phyloP scores from a whole-genome alignment of 2,888 invertebrate genomes.

The Drosophila borborema region DNA sequence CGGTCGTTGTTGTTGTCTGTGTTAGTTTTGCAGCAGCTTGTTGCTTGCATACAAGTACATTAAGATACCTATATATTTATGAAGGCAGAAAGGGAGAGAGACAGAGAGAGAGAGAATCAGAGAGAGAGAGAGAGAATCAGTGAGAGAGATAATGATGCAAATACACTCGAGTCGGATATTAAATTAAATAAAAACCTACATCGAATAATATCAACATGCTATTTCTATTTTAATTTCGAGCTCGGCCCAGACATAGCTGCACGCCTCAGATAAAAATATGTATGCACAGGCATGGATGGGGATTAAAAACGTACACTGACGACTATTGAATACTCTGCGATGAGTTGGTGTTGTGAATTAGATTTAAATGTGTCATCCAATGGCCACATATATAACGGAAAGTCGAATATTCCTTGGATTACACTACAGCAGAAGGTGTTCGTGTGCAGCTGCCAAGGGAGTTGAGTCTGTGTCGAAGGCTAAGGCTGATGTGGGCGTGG shows the following conservation, averaged over 20 bases:
- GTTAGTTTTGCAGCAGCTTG: conserved; percentile 40
- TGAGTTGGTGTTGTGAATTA: background rate
- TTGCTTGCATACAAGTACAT: conserved; percentile 54
- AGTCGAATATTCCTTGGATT: conserved; percentile 5
- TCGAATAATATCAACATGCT: conserved; percentile 70
- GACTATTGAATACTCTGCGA: conserved; percentile 4
- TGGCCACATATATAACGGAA: no score
- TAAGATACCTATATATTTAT: conserved; percentile 62
- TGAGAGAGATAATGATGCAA: conserved; percentile 3
- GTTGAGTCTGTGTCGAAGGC: conserved; percentile 10
- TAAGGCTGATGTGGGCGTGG: conserved; percentile 56
- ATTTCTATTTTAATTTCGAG: conserved; percentile 77
- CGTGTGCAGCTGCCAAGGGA: conserved; percentile 46
- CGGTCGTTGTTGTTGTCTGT: conserved; percentile 12
- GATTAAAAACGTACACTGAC: background rate
- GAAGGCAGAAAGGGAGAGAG: conserved; percentile 7
- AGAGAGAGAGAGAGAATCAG: background rate
- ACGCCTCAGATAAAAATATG: conserved; percentile 73
- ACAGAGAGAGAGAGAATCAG: no score
- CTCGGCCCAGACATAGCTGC: conserved; percentile 64
- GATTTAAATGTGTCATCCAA: no score
- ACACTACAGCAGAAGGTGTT: conserved; percentile 32
- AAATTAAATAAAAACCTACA: conserved; percentile 74
- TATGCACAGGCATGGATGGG: conserved; percentile 25
- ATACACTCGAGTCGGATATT: conserved; percentile 46